Evolutionary conservation across 2,888 invertebrate genomes (phyloP), one percentile per base, ranked within the genome.

Genomic region (Idaea aversata): DNA sequence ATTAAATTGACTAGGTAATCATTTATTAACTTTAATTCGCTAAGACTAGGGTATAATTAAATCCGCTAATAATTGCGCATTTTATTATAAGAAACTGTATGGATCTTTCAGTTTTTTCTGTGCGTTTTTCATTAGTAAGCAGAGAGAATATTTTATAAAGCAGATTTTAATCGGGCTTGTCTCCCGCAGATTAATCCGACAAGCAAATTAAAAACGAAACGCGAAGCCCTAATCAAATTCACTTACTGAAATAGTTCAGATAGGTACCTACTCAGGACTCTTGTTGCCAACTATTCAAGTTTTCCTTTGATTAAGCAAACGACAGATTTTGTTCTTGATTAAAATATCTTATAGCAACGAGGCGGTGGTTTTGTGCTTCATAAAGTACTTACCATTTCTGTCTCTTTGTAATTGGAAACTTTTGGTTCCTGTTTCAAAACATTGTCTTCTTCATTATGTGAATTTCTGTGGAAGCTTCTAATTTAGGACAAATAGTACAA

Each of bases 281-380:
- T 70, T 72, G 70, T 71, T 72, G 66, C 68, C 66, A 74, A 74
- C 85, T 83, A 83, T 84, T 84, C 80, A 82, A 86, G 83, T 86
- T 83, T 80, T 77, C 79, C 83, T 87, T 87, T 88, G 86, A 87
- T 86, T 83, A 83, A 85, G 81, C 82, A 80, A 73, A 78, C 79
- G 79, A 81, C 82, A 79, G 82, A 86, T 86, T 82, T 81, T 47
- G 47, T 13, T 7, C 85, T 84, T 87, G 87, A 88, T 88, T 88
- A 88, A 88, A 88, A 87, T 77, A 75, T 86, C 79, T 81, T 77
- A 73, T 72, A 78, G 79, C 75, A 72, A 75, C 75, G 77, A 79
- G 66, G 72, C 72, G 75, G 79, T 72, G 78, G 76, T 77, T 65
- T 67, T 69, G 65, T 70, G 71, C 71, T 67, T 70, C 72, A 73